phyloP scores from a whole-genome alignment of 2,797 vertebrate species.

The Brotogeris chrysoptera region DNA sequence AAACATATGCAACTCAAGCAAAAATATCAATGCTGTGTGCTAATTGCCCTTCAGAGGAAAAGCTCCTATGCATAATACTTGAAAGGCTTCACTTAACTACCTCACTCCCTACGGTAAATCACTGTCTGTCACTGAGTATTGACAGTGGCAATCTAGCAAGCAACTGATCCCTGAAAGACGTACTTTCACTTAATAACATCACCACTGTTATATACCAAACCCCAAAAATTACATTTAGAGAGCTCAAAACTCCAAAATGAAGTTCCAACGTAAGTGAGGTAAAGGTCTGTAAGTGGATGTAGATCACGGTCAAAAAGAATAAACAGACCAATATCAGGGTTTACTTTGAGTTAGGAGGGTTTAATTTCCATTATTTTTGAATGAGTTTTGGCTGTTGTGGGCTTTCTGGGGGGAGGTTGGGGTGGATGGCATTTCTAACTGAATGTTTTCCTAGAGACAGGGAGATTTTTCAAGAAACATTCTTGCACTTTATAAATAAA shows the following conservation, averaged over 20 bases:
- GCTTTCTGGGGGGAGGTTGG: fast-evolving
- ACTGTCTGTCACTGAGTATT: not conserved
- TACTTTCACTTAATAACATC: not conserved
- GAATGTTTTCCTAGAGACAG: not conserved
- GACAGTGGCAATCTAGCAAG: not conserved
- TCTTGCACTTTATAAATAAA: not conserved
- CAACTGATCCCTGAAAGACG: conserved; percentile 50
- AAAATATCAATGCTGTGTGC: not conserved
- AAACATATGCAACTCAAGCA: not conserved
- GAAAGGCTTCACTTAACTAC: conserved; percentile 17
- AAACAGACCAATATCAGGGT: not conserved
- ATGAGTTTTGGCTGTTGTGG: not conserved
- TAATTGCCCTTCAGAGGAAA: conserved; percentile 6
- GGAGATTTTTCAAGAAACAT: not conserved
- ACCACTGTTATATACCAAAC: not conserved
- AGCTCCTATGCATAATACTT: not conserved
- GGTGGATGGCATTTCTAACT: not conserved
- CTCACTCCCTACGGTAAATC: not conserved
- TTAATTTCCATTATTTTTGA: not conserved
- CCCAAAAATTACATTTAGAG: conserved; percentile 1
- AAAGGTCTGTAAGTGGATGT: not conserved
- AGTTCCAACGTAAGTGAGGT: not conserved
- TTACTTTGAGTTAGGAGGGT: not conserved
- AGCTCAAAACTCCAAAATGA: not conserved
- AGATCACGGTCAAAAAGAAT: not conserved